These are phyloP conservation scores for Melospiza melodia DNA, from an alignment of 2,113 vertebrate genomes.

Conservation along the genomic window DNA sequence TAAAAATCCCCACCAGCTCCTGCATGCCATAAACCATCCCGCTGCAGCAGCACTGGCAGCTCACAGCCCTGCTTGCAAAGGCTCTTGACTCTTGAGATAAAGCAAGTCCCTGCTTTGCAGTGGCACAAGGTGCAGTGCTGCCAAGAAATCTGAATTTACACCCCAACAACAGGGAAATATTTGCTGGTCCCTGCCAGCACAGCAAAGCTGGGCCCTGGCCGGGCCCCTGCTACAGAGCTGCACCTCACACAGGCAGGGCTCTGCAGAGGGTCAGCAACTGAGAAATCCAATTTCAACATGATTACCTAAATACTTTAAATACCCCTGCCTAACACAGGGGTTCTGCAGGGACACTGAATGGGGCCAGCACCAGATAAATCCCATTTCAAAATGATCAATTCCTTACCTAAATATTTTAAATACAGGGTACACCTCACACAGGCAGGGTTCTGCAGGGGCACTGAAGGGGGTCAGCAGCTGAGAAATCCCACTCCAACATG, in stretches of 20 bases:
- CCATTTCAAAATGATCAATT: background rate
- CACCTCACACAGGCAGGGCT: background rate
- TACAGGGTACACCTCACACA: background rate
- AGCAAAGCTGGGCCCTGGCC: rapidly evolving
- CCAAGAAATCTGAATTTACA: background rate
- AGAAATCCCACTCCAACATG: background rate
- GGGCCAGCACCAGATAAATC: background rate
- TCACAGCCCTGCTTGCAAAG: background rate
- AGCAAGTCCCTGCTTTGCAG: background rate
- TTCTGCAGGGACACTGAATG: no score
- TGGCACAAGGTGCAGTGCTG: rapidly evolving
- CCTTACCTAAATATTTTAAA: background rate
- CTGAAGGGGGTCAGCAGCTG: background rate
- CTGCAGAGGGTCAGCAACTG: background rate
- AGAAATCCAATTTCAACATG: rapidly evolving
- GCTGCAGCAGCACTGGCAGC: background rate
- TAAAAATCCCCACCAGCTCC: background rate
- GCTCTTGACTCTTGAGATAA: background rate
- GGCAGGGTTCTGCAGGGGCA: background rate
- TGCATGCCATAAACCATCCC: background rate
- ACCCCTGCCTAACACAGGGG: no score
- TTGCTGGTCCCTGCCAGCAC: background rate
- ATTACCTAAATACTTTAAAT: background rate
- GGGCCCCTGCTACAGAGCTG: rapidly evolving
- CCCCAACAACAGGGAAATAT: background rate